Evolutionary conservation across 2,113 vertebrate species (phyloP).

Genomic region (Thinocorus orbignyianus): DNA sequence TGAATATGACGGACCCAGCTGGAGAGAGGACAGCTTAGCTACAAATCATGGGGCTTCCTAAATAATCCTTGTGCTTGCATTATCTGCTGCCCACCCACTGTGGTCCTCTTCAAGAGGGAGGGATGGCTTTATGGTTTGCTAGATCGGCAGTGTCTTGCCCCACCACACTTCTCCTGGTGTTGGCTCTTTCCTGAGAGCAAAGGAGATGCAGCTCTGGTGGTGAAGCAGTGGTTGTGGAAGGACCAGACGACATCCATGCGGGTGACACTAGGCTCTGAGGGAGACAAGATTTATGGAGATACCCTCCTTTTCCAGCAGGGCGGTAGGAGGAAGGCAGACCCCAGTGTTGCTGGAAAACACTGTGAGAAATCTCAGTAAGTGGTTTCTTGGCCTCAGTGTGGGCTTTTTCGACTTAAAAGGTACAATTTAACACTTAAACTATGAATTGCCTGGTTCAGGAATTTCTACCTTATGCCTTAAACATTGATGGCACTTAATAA

Average conservation of each 20-base stretch:
- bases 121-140: background rate
- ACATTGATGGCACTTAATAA: slow-evolving; percentile 25
- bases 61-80: background rate
- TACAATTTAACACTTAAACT: slow-evolving; percentile 34
- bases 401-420: slow-evolving; percentile 12
- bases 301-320: background rate
- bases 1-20: background rate
- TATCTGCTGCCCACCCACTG: background rate
- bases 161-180: background rate
- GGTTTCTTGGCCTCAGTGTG: slow-evolving; percentile 11
- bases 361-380: slow-evolving; percentile 21
- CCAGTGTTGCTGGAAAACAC: background rate
- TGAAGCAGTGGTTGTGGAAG: background rate
- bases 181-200: background rate
- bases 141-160: background rate
- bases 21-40: background rate
- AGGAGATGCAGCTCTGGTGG: background rate
- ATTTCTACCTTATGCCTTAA: slow-evolving; percentile 20
- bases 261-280: background rate
- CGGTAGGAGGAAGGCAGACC: background rate
- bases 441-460: slow-evolving; percentile 12
- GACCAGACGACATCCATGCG: fast-evolving
- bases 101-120: background rate
- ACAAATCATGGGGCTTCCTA: background rate
- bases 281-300: background rate